These are phyloP conservation scores for Drosophila sucinea DNA, from an alignment of 1,140 invertebrate species.

Conservation along the genomic window DNA sequence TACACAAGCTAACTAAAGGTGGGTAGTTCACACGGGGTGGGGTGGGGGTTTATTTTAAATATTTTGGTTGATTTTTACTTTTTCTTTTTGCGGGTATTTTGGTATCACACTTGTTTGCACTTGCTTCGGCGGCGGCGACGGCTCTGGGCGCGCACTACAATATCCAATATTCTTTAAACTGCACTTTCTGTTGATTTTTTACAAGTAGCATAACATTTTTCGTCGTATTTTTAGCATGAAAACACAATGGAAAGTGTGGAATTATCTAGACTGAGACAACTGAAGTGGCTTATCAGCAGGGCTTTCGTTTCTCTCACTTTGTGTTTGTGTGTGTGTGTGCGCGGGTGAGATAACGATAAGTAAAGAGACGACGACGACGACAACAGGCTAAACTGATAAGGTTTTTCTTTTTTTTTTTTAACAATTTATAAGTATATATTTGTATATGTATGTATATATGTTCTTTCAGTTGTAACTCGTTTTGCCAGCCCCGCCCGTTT, in stretches of 20 bases:
- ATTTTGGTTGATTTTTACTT: slow-evolving; percentile 3
- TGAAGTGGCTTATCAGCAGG: slow-evolving; percentile 52
- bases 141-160: slow-evolving; percentile 28
- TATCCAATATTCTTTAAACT: slow-evolving; percentile 45
- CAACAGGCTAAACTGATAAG: slow-evolving; percentile 39
- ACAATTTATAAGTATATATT: slow-evolving; percentile 14
- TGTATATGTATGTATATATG: slow-evolving; percentile 19
- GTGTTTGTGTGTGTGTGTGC: slow-evolving; percentile 25
- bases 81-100: slow-evolving; percentile 29
- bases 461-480: slow-evolving; percentile 38
- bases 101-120: slow-evolving; percentile 45
- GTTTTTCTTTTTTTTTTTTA: slow-evolving; percentile 29
- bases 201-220: slow-evolving; percentile 63
- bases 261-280: slow-evolving; percentile 31
- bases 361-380: slow-evolving; percentile 37
- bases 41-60: too few species aligned
- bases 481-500: slow-evolving; percentile 32
- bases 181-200: slow-evolving; percentile 38
- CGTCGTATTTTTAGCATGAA: slow-evolving; percentile 40
- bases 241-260: slow-evolving; percentile 33
- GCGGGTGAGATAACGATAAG: slow-evolving; percentile 50
- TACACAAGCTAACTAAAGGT: slow-evolving; percentile 18
- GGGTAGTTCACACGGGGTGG: not conserved
- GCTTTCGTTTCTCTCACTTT: slow-evolving; percentile 32
- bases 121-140: not conserved